Percentiles rank a stretch among this genome's conserved stretches.
These are phyloP conservation scores for Eriosoma lanigerum DNA, from an alignment of 1,140 invertebrate genomes.

Conservation along the genomic window DNA sequence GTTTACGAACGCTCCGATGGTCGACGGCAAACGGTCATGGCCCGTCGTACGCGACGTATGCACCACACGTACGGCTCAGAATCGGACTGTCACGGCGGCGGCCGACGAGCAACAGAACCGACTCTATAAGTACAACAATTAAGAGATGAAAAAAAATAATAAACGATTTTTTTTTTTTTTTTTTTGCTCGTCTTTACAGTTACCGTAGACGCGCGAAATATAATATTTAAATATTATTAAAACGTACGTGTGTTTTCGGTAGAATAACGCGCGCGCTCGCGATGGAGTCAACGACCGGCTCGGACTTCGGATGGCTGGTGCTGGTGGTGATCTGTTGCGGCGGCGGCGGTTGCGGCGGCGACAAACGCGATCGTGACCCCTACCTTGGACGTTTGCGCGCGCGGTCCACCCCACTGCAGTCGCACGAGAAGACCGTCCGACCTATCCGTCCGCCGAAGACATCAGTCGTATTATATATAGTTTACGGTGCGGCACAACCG, in stretches of 20 bases:
- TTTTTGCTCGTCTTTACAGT: no score
- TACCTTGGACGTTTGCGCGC: constrained; percentile 9
- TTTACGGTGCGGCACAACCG: not conserved
- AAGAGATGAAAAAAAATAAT: no score
- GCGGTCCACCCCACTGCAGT: constrained; percentile 31
- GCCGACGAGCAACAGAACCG: no score
- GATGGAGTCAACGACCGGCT: constrained; percentile 47
- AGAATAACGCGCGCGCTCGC: constrained; percentile 6
- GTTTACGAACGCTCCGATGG: not conserved
- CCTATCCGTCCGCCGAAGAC: not conserved
- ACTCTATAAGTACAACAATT: no score
- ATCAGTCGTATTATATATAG: not conserved
- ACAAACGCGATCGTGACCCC: constrained; percentile 45
- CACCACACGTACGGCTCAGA: no score
- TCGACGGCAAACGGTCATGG: constrained; percentile 5
- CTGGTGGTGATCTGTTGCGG: constrained; percentile 16
- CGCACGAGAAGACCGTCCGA: not conserved
- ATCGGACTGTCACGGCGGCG: no score
- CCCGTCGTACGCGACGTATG: not conserved
- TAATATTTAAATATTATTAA: no score
- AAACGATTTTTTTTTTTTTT: no score
- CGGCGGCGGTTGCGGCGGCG: not conserved
- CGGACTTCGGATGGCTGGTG: constrained; percentile 47
- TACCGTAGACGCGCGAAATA: no score
- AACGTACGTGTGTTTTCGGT: not conserved